These are phyloP conservation scores for Eupithecia insigniata DNA, from an alignment of 2,888 invertebrate species.

Conservation along the genomic window DNA sequence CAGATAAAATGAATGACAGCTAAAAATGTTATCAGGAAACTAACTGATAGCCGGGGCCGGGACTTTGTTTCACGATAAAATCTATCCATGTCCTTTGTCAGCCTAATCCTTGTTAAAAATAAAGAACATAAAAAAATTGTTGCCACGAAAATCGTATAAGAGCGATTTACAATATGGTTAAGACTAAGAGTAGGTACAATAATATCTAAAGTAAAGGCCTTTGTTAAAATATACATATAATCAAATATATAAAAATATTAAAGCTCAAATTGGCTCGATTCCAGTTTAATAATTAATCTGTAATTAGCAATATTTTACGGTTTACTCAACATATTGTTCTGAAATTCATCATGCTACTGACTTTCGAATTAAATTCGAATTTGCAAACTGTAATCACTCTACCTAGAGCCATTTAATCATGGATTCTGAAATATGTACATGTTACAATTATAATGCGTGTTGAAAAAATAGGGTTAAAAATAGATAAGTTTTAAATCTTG, in stretches of 20 bases:
- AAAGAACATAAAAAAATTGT: background rate
- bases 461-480: background rate
- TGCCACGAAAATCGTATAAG: background rate
- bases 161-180: no score
- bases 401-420: constrained; percentile 29
- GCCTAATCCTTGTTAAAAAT: background rate
- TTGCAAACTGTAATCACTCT: constrained; percentile 53
- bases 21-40: background rate
- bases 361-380: constrained; percentile 48
- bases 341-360: constrained; percentile 36
- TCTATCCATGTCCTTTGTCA: no score
- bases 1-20: background rate
- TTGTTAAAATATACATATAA: no score
- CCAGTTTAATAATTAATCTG: constrained; percentile 38
- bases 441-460: background rate
- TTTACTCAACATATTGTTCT: constrained; percentile 33
- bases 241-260: background rate
- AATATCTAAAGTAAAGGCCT: background rate
- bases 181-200: no score
- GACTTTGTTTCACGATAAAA: background rate
- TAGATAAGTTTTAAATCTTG: no score
- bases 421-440: background rate
- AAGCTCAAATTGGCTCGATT: constrained; percentile 11
- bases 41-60: background rate
- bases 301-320: constrained; percentile 40